Evolutionary conservation across 2,888 invertebrate species (phyloP).

Genomic region (Cylloceria caligata): DNA sequence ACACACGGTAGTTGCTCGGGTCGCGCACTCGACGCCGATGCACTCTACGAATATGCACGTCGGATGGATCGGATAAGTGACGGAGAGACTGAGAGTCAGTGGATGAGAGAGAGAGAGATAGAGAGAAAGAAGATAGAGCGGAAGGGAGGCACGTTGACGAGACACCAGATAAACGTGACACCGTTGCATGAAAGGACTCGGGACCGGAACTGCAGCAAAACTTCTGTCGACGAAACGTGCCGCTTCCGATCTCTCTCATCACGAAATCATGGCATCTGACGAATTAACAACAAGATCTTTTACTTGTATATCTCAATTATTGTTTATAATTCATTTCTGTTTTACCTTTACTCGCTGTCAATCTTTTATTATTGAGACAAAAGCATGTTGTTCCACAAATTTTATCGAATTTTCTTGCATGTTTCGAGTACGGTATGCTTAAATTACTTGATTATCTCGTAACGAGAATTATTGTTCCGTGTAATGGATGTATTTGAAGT

Average conservation of each 20-base stretch:
- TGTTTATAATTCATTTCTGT: conserved; percentile 1
- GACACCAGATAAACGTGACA: conserved; percentile 33
- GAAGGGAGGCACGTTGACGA: conserved; percentile 34
- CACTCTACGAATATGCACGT: conserved; percentile 39
- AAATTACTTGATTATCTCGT: conserved; percentile 12
- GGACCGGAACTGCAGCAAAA: conserved; percentile 13
- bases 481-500: background rate
- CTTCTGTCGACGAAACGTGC: conserved; percentile 24
- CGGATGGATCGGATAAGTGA: conserved; percentile 15
- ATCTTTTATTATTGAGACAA: conserved; percentile 10
- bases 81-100: background rate
- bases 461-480: conserved; percentile 3
- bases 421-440: conserved; percentile 45
- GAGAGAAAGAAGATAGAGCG: conserved; percentile 21
- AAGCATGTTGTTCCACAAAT: conserved; percentile 46
- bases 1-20: conserved; percentile 23
- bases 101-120: conserved; percentile 13
- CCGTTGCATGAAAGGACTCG: conserved; percentile 46
- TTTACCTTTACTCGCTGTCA: conserved; percentile 6
- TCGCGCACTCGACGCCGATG: conserved; percentile 33
- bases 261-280: background rate
- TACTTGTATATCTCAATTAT: conserved; percentile 9
- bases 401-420: conserved; percentile 44
- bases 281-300: background rate
- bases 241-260: conserved; percentile 31